phyloP scores from a whole-genome alignment of 2,113 vertebrate species.

The Pholis gunnellus region DNA sequence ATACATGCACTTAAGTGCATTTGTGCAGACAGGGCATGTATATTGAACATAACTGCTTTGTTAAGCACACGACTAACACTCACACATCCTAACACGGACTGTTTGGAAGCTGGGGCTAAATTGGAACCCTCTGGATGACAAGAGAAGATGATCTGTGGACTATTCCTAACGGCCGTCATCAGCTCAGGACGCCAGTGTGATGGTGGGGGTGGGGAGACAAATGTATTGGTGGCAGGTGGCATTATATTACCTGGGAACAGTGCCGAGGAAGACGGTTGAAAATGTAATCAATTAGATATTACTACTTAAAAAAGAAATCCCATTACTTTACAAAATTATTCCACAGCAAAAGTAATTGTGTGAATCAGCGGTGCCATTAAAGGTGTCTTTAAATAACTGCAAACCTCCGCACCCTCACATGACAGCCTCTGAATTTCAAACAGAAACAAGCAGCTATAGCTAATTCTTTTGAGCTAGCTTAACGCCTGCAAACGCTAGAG shows the following conservation, averaged over 20 bases:
- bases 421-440: background rate
- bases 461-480: background rate
- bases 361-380: background rate
- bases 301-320: background rate
- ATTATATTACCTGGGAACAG: constrained; percentile 1
- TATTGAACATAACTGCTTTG: constrained; percentile 25
- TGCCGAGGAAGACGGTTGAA: constrained; percentile 10
- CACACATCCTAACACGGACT: constrained; percentile 7
- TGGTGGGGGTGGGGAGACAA: constrained; percentile 7
- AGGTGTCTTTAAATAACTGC: constrained; percentile 2
- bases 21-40: constrained; percentile 23
- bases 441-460: background rate
- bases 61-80: constrained; percentile 13
- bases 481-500: background rate
- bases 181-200: background rate
- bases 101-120: constrained; percentile 3
- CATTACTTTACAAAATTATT: background rate
- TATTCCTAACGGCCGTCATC: constrained; percentile 40
- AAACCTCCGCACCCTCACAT: background rate
- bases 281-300: background rate
- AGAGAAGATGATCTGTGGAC: constrained; percentile 54
- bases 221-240: background rate
- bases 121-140: constrained; percentile 34
- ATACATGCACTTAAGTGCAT: constrained; percentile 1
- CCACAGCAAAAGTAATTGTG: background rate